These are phyloP conservation scores for Nemopilema nomurai DNA, from an alignment of 30 jellyfish, hydroid and myxozoan species.

Conservation along the genomic window DNA sequence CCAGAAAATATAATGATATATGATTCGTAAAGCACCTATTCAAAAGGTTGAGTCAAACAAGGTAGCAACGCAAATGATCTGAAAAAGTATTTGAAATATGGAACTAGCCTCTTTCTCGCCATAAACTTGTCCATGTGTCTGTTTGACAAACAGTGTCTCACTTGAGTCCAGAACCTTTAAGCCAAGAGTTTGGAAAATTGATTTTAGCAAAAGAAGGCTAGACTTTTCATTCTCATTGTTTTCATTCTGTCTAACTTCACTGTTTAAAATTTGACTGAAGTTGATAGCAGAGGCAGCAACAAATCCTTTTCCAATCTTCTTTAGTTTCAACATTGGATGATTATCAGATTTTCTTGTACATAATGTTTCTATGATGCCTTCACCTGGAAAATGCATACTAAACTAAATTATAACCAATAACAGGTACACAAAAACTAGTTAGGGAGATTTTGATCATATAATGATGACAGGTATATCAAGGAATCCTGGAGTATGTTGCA, in stretches of 20 bases:
- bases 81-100: no score
- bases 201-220: neutral
- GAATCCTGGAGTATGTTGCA: no score
- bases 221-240: neutral
- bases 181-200: neutral
- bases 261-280: neutral
- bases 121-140: neutral
- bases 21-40: no score
- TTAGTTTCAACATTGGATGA: neutral
- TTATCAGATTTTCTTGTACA: neutral
- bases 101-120: slow-evolving; percentile 6
- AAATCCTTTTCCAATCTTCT: neutral
- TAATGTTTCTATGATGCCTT: neutral
- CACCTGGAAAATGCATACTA: neutral
- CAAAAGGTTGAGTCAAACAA: no score
- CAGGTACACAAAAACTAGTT: no score
- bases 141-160: no score
- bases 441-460: no score
- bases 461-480: no score
- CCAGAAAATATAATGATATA: no score
- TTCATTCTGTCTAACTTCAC: neutral
- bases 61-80: no score
- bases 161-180: neutral
- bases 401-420: no score
- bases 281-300: neutral